A percentile compares a stretch with the other conserved stretches of the same genome.
Conservation (phyloP, 2,888 invertebrate species). For the Hermaeophaga mercurialis region DNA sequence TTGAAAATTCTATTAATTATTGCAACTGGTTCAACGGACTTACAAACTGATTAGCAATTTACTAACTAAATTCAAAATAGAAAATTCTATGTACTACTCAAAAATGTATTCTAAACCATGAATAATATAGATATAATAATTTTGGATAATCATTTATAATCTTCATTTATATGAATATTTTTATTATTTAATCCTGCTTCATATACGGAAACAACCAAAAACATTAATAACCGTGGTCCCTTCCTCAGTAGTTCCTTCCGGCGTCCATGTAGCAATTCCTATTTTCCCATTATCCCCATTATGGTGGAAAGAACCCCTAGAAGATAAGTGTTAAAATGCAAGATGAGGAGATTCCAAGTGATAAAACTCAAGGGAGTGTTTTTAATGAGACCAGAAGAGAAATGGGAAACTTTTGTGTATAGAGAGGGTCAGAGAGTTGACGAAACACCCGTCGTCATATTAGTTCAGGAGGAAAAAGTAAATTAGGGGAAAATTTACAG, state of each 20-base stretch:
- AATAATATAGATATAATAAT: too few relatives aligned
- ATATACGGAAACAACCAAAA: neutral
- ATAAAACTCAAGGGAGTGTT: slow-evolving; percentile 14
- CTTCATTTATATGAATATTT: too few relatives aligned
- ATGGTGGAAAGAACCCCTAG: neutral
- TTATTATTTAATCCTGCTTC: neutral
- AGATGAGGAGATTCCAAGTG: slow-evolving; percentile 13
- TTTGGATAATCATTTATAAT: too few relatives aligned
- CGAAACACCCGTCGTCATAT: slow-evolving; percentile 3
- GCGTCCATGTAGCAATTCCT: neutral
- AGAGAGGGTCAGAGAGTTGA: slow-evolving; percentile 10
- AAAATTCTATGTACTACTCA: too few relatives aligned
- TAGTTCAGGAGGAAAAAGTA: slow-evolving; percentile 4
- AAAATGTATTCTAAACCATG: too few relatives aligned
- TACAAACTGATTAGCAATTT: too few relatives aligned
- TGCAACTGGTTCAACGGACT: too few relatives aligned
- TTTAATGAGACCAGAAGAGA: slow-evolving; percentile 9
- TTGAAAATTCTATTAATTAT: too few relatives aligned
- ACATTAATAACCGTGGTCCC: neutral
- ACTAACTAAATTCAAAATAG: too few relatives aligned
- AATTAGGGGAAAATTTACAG: slow-evolving; percentile 5
- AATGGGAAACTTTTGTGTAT: slow-evolving; percentile 12
- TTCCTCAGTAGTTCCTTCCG: neutral
- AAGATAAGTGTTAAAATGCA: slow-evolving; percentile 17
- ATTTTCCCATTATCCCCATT: neutral